Percentiles rank a stretch among this genome's conserved stretches.
These are phyloP conservation scores for Xenopus tropicalis DNA, from an alignment of 2,113 vertebrate species.

Conservation along the genomic window DNA sequence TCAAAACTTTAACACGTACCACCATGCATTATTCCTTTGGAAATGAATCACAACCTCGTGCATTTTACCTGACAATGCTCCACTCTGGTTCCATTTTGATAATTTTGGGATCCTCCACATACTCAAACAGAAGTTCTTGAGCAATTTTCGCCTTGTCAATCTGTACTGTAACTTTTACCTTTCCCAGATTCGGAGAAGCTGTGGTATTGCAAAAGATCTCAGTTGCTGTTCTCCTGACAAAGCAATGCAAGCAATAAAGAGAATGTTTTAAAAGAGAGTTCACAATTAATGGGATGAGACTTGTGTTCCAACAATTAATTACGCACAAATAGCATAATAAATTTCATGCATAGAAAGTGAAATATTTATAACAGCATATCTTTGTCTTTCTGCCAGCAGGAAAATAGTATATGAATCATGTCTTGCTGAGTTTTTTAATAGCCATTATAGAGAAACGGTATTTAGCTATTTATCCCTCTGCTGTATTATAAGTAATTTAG, in stretches of 20 bases:
- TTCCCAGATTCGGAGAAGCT: constrained; percentile 76
- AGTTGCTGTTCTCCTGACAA: constrained; percentile 77
- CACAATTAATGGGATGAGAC: background rate
- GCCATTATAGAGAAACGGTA: background rate
- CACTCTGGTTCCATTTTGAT: constrained; percentile 91
- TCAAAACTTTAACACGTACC: too few species aligned
- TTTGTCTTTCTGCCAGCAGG: background rate
- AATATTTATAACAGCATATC: background rate
- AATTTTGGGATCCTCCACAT: constrained; percentile 91
- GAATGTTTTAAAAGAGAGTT: background rate
- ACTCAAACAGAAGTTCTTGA: constrained; percentile 87
- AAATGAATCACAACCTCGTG: too few species aligned
- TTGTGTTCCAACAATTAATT: background rate
- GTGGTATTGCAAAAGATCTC: constrained; percentile 89
- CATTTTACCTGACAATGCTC: constrained; percentile 89
- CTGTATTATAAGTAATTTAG: too few species aligned
- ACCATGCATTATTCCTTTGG: too few species aligned
- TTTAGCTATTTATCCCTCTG: constrained; percentile 1
- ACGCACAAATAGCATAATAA: background rate
- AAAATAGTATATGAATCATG: background rate
- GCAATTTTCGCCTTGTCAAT: constrained; percentile 89
- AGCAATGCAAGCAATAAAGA: background rate
- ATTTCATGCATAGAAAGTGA: background rate
- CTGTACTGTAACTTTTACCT: constrained; percentile 82
- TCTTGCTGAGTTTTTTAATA: background rate